phyloP scores from a whole-genome alignment of 2,888 invertebrate genomes.

The Yponomeuta evonymella region DNA sequence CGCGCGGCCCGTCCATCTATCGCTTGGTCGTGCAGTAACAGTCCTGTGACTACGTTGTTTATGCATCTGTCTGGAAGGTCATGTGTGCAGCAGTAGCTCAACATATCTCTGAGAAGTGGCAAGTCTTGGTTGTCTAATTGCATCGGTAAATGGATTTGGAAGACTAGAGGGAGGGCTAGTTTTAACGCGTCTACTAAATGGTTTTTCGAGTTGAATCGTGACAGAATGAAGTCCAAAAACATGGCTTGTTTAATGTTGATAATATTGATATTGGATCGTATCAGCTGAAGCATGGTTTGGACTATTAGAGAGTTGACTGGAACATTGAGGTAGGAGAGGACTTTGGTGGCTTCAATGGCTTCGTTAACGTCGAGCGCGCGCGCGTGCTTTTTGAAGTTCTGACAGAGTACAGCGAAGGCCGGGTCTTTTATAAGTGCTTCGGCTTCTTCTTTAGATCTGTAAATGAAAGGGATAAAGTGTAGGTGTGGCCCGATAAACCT shows the following conservation, averaged over 20 bases:
- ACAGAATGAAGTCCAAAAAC: constrained; percentile 77
- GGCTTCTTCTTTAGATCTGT: constrained; percentile 23
- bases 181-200: constrained; percentile 79
- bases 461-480: constrained; percentile 11
- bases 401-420: constrained; percentile 76
- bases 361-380: constrained; percentile 72
- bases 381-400: constrained; percentile 70
- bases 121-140: constrained; percentile 76
- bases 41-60: constrained; percentile 68
- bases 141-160: constrained; percentile 76
- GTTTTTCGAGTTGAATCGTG: constrained; percentile 58
- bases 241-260: constrained; percentile 77
- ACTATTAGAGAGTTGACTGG: constrained; percentile 75
- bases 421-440: constrained; percentile 69
- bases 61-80: constrained; percentile 68
- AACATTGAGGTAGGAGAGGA: constrained; percentile 75
- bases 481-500: not conserved
- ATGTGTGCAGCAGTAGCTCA: constrained; percentile 70
- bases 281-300: constrained; percentile 78
- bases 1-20: constrained; percentile 64
- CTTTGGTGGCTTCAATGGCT: constrained; percentile 76
- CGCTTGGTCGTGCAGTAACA: constrained; percentile 59
- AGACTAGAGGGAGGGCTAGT: constrained; percentile 80
- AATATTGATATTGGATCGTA: constrained; percentile 77
- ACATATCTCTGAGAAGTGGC: constrained; percentile 65